Percentiles rank a stretch among this genome's conserved stretches.
Evolutionary conservation across 2,113 vertebrate genomes (phyloP).

Genomic region (Oceanodroma tethys): DNA sequence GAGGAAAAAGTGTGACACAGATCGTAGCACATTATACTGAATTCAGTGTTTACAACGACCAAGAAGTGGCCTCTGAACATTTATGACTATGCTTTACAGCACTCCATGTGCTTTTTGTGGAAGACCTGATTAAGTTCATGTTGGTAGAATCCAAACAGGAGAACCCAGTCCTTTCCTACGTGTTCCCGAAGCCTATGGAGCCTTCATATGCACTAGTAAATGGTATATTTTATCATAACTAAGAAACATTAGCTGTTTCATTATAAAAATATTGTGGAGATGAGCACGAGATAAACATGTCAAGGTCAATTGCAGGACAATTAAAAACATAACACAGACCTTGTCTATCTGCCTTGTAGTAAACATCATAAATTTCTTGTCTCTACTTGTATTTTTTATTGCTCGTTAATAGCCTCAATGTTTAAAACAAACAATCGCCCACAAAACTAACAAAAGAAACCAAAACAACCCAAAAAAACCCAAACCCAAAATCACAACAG

Average conservation of each 20-base stretch:
- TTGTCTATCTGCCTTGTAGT: not conserved
- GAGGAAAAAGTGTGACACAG: not conserved
- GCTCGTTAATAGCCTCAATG: not conserved
- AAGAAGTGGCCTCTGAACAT: not conserved
- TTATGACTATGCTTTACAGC: not conserved
- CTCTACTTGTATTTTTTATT: not conserved
- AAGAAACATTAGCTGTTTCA: not conserved
- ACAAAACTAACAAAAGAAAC: not conserved
- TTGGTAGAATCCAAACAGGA: not conserved
- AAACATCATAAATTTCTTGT: not conserved
- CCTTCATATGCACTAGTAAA: not conserved
- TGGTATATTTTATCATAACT: not conserved
- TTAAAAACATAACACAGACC: not conserved
- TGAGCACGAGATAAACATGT: not conserved
- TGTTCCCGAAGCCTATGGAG: not conserved
- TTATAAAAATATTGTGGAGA: not conserved
- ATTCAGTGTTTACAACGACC: not conserved
- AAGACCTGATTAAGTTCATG: not conserved
- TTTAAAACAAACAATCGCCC: not conserved
- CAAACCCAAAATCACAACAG: not conserved
- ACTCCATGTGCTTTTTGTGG: not conserved
- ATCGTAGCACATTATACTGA: not conserved
- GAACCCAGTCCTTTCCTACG: not conserved
- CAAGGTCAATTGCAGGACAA: not conserved
- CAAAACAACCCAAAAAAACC: not conserved